Percentiles rank a stretch among this genome's conserved stretches.
Conservation (phyloP, 2,113 vertebrate genomes). For the Lagopus muta region DNA sequence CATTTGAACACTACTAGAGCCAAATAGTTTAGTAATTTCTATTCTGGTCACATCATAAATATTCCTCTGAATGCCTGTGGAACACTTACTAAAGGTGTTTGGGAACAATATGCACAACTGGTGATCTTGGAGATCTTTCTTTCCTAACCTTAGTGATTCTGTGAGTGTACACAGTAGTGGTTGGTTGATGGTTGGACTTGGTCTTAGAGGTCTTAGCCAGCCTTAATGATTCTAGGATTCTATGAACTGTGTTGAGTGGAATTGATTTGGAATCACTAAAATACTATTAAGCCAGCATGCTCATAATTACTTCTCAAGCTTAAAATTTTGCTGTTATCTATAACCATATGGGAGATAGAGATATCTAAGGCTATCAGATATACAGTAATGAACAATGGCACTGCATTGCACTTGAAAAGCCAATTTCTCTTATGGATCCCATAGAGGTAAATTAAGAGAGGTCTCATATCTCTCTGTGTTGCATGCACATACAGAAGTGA, state of each 20-base stretch:
- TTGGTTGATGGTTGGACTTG: too few species aligned
- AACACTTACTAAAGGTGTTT: conserved; percentile 38
- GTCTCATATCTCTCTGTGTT: not conserved
- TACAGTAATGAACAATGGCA: not conserved
- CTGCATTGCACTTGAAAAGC: not conserved
- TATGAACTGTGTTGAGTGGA: not conserved
- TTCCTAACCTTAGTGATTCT: too few species aligned
- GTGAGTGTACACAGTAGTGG: too few species aligned
- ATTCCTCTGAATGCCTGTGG: conserved; percentile 27
- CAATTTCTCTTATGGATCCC: not conserved
- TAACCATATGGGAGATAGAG: not conserved
- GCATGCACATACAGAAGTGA: not conserved
- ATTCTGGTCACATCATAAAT: conserved; percentile 50
- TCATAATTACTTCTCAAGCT: not conserved
- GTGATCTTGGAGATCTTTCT: too few species aligned
- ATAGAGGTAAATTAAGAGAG: not conserved
- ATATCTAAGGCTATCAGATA: not conserved
- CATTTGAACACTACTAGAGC: not conserved
- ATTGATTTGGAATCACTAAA: conserved; percentile 40
- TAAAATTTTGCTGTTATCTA: not conserved
- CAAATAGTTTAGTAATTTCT: conserved; percentile 26
- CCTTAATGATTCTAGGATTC: too few species aligned
- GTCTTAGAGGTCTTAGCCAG: too few species aligned
- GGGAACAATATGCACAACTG: not conserved
- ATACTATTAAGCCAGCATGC: conserved; percentile 6